Conservation (phyloP, 1,140 invertebrate genomes). For the Drosophila rufa region DNA sequence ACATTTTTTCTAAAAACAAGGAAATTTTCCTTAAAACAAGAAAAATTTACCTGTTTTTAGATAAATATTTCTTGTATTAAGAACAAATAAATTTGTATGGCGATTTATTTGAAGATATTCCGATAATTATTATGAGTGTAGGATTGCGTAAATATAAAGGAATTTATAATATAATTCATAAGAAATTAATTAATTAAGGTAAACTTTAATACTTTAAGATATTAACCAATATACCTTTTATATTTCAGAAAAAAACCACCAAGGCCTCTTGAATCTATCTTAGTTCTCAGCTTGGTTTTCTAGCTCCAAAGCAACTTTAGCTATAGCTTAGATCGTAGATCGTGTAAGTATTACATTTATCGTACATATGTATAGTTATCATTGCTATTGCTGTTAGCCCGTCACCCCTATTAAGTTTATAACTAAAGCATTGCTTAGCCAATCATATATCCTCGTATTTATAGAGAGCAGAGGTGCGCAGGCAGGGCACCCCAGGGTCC, state of each 20-base stretch:
- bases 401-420: conserved; percentile 35
- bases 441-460: conserved; percentile 6
- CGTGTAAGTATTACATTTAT: conserved; percentile 53
- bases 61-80: no score
- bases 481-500: no score
- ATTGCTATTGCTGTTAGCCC: conserved; percentile 39
- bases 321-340: conserved; percentile 51
- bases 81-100: no score
- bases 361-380: conserved; percentile 55
- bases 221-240: neutral
- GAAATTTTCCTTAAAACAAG: no score
- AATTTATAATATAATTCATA: neutral
- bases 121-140: no score
- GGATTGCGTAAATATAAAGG: no score
- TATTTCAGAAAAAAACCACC: neutral
- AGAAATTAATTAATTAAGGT: neutral
- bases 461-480: neutral
- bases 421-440: conserved; percentile 54
- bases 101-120: no score
- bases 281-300: conserved; percentile 41
- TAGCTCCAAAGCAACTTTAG: conserved; percentile 55
- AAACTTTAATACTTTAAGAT: neutral
- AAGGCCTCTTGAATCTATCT: conserved; percentile 22
- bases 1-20: no score
- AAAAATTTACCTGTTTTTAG: no score